Evolutionary conservation across 2,113 vertebrate genomes (phyloP).

Genomic region (Malurus elegans): DNA sequence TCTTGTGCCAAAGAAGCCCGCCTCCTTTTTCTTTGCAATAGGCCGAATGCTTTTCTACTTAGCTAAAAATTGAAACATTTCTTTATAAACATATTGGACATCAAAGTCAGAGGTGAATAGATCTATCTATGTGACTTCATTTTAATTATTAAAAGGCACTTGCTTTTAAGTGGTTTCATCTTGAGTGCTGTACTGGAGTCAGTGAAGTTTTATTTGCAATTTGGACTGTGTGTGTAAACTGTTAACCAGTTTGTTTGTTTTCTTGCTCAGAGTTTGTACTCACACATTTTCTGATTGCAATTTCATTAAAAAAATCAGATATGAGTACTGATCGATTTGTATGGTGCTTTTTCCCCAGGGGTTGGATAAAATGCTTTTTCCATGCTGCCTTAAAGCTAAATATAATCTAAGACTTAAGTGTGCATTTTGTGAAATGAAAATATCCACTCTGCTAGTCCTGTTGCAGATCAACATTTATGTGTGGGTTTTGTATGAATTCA

Average conservation of each 20-base stretch:
- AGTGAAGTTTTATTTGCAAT: neutral
- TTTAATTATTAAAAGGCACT: neutral
- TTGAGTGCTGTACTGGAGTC: neutral
- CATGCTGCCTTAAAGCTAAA: neutral
- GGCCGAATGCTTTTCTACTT: neutral
- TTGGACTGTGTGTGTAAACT: neutral
- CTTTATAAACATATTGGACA: neutral
- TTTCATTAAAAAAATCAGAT: neutral
- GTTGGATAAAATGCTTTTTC: neutral
- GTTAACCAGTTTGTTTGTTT: neutral
- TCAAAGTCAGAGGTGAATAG: neutral
- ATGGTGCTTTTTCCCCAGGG: accelerated
- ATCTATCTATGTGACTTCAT: neutral
- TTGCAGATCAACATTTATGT: neutral
- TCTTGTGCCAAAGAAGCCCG: neutral
- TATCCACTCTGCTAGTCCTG: neutral
- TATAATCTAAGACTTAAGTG: neutral
- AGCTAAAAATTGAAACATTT: neutral
- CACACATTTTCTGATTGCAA: neutral
- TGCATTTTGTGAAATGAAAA: neutral
- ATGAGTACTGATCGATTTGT: neutral
- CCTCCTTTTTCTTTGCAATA: neutral
- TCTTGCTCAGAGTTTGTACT: neutral
- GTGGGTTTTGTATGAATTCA: neutral
- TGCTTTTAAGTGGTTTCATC: neutral